Conservation (phyloP, 2,888 invertebrate genomes). For the Temnothorax unifasciatus region DNA sequence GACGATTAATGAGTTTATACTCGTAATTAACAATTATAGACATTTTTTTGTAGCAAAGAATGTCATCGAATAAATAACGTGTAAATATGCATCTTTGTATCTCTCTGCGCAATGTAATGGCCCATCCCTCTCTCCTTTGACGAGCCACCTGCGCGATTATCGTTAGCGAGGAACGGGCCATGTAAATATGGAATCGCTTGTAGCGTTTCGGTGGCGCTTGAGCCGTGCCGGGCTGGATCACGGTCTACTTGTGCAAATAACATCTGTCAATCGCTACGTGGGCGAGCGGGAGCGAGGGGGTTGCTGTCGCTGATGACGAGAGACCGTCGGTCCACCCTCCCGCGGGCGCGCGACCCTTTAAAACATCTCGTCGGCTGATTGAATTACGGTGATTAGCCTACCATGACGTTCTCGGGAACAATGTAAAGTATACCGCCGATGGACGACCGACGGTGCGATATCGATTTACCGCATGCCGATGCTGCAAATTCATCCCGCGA, state of each 20-base stretch:
- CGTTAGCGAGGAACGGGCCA: constrained; percentile 54
- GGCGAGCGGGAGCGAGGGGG: background rate
- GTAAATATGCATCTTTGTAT: constrained; percentile 24
- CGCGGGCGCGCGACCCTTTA: constrained; percentile 41
- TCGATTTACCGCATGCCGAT: background rate
- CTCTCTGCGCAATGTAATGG: constrained; percentile 4
- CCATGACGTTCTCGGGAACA: constrained; percentile 12
- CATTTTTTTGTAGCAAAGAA: background rate
- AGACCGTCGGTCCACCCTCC: constrained; percentile 16
- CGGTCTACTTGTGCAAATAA: constrained; percentile 80
- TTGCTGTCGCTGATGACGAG: constrained; percentile 23
- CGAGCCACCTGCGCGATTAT: constrained; percentile 55
- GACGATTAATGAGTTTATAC: background rate
- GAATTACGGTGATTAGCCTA: constrained; percentile 41
- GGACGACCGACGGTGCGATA: background rate
- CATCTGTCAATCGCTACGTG: constrained; percentile 81
- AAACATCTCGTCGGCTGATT: constrained; percentile 48
- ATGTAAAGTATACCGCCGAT: constrained; percentile 5
- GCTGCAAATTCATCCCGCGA: constrained; percentile 14
- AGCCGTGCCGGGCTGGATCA: constrained; percentile 53
- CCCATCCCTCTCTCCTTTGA: constrained; percentile 36
- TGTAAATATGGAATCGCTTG: constrained; percentile 66
- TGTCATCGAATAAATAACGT: constrained; percentile 17
- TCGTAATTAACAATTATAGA: background rate
- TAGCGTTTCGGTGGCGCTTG: constrained; percentile 58